Base-by-base conservation (phyloP, 2,113 vertebrate genomes). In the Silurus asotus region DNA sequence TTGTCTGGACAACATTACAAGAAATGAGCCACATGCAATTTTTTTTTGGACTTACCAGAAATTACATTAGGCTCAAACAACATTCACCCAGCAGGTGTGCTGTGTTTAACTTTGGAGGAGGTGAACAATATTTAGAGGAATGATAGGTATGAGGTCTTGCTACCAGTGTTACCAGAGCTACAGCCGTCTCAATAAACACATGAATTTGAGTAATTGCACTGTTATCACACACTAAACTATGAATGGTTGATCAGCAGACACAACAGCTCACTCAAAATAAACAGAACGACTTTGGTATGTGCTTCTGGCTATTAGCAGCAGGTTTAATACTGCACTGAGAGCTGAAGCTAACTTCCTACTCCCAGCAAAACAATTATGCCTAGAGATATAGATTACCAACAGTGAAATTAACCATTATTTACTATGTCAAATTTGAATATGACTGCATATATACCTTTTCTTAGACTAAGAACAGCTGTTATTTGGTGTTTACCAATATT, bases 211-310 rank as follows among this genome's bases (percentile, higher is more conserved):
- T 87, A 85, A 89, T 75, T 80, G 56, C 83, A 67, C 28, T 82
- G 85, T 79, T 87, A 87, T 83, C 86, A 86, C 28, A 64, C 80
- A 79, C 64, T 37, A 17, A 82, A 89, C 78, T 87, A 17, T 85
- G 79, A 70, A 85, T 85, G 74, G 64, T 6, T 55, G 56, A 79
- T 25, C 62, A 82, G 72, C 83, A 87, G 83, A 89, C 86, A 85
- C 79, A 89, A 87, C 82, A 72, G 17, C 58, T 53, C 51, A 56
- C 45, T 64, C 62, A 83, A 85, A 80, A 75, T 87, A 85, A 85
- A 75, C 83, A 78, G 23, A 1, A 83, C 83, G 79, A 83, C 86
- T 65, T 37, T 87, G 64, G 75, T 56, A 75, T 86, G 72, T 75
- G 67, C 13, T 23, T 1, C 19, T 64, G 20, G 64, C 81, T 83